Conservation (phyloP, 53 echinoderm and acorn worm species). For the Glandiceps talaboti region DNA sequence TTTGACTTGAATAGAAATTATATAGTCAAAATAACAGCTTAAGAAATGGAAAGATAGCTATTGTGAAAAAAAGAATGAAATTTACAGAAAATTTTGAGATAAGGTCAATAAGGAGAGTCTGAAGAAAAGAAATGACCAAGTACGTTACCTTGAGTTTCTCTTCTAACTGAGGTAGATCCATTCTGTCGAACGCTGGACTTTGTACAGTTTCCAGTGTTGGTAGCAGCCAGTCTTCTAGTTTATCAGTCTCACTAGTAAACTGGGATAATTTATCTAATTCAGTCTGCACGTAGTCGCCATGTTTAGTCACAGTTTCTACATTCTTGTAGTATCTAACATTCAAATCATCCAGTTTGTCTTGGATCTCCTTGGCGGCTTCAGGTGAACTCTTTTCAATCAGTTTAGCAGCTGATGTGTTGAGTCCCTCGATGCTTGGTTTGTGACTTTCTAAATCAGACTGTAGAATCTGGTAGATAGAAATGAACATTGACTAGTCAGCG, state of each 20-base stretch:
- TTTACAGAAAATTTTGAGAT: no score
- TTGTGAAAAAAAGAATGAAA: no score
- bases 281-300: constrained; percentile 72
- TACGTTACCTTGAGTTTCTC: constrained; percentile 55
- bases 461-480: constrained; percentile 32
- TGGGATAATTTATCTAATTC: constrained; percentile 73
- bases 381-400: constrained; percentile 69
- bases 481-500: no score
- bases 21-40: no score
- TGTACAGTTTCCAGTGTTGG: constrained; percentile 79
- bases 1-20: no score
- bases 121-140: no score
- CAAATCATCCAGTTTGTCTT: constrained; percentile 68
- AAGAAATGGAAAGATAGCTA: no score
- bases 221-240: constrained; percentile 89
- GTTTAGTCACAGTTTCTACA: constrained; percentile 48
- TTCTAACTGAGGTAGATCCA: constrained; percentile 47
- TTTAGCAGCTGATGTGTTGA: constrained; percentile 43
- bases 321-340: constrained; percentile 68
- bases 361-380: constrained; percentile 53
- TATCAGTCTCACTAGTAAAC: constrained; percentile 69
- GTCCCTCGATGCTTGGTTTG: constrained; percentile 54
- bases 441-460: constrained; percentile 55
- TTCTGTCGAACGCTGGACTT: constrained; percentile 54
- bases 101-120: no score